phyloP scores from a whole-genome alignment of 2,888 invertebrate species.

The Cheiracanthium punctorium region DNA sequence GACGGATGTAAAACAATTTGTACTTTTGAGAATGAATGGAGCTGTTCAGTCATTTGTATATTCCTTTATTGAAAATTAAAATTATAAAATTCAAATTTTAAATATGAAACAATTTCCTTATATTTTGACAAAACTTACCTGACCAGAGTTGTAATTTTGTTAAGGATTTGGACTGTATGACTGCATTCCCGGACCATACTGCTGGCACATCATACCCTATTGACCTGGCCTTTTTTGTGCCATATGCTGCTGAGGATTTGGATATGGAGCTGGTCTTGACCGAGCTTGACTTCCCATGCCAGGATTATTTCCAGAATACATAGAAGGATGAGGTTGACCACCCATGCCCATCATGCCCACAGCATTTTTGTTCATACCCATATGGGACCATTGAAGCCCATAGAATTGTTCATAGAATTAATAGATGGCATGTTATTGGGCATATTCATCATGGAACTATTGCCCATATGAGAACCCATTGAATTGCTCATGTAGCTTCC shows the following conservation, averaged over 20 bases:
- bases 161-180: constrained; percentile 58
- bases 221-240: constrained; percentile 74
- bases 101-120: too few species aligned
- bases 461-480: constrained; percentile 69
- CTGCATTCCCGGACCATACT: constrained; percentile 72
- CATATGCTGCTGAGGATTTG: constrained; percentile 78
- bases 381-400: constrained; percentile 71
- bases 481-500: constrained; percentile 65
- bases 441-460: constrained; percentile 68
- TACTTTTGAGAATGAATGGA: too few species aligned
- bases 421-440: constrained; percentile 70
- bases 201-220: constrained; percentile 72
- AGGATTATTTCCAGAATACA: constrained; percentile 58
- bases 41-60: too few species aligned
- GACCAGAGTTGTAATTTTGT: constrained; percentile 60
- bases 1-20: too few species aligned
- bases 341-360: constrained; percentile 68
- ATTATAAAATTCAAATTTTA: too few species aligned
- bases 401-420: constrained; percentile 71
- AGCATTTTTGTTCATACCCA: constrained; percentile 70
- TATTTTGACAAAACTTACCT: constrained; percentile 40
- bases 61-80: too few species aligned
- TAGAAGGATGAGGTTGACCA: constrained; percentile 56
- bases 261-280: constrained; percentile 71
- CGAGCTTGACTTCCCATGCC: constrained; percentile 61